Base-by-base conservation (phyloP, 2,888 invertebrate species). In the Carcina quercana region DNA sequence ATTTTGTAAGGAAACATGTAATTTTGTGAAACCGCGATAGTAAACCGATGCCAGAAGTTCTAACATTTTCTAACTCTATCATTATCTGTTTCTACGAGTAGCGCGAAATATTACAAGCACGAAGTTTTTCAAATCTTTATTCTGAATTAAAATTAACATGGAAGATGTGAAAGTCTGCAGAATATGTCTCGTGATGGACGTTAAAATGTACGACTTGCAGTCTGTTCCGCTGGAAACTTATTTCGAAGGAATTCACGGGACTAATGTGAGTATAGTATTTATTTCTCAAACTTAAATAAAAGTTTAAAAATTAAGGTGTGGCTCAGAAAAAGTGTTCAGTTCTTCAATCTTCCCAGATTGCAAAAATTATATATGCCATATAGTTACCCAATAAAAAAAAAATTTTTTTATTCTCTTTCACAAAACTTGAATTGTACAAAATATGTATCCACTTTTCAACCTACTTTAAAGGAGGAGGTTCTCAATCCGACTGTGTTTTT, bases 61-160 rank as follows among this genome's bases (percentile, higher is more conserved):
- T 78, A 76, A 57, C 60, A 67, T 65, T 75, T 76, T 71, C 55
- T 76, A 76, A 56, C 57, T 75, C 70, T 66, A 70, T 65, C 50
- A 32, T 45, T n/a, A n/a, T n/a, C n/a, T n/a, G n/a, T n/a, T n/a
- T n/a, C n/a, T n/a, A n/a, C n/a, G n/a, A n/a, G 32, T 43, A 41
- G 59, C 66, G 67, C 66, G 61, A 72, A 68, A 34, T 64, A 63
- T 56, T 54, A 67, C 65, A 45, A 32, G 35, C 34, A 31, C 28
- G 30, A 34, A 33, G 10, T 25, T 37, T 46, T 32, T 43, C 19
- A 37, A 29, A 10, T 31, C 15, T 20, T 34, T 25, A 22, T 15
- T 19, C 15, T 17, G 4, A 35, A 28, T 21, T 22, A 37, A 38
- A 13, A 8, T 29, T 12, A 45, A 13, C 14, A 80, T 80, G 80